These are phyloP conservation scores for Galemys pyrenaicus DNA, from an alignment of 2,113 vertebrate species.

Conservation along the genomic window DNA sequence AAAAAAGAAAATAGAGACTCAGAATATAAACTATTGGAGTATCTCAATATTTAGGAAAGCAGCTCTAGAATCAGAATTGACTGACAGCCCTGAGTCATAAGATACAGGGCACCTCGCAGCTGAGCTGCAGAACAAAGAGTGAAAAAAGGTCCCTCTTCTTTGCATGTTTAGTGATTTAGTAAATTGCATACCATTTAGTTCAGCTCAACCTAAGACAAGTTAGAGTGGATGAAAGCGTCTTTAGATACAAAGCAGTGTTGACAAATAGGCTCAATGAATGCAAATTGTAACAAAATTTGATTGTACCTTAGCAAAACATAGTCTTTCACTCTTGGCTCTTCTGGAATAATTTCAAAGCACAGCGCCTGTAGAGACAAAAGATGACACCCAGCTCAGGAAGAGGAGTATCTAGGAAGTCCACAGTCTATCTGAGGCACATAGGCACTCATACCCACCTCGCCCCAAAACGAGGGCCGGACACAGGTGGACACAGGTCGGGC, in stretches of 20 bases:
- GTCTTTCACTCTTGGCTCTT: neutral
- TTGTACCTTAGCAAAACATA: constrained; percentile 24
- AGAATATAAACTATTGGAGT: neutral
- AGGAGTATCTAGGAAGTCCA: neutral
- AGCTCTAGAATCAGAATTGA: constrained; percentile 72
- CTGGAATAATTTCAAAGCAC: neutral
- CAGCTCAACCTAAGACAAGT: constrained; percentile 71
- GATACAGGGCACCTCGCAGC: constrained; percentile 52
- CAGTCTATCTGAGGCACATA: neutral
- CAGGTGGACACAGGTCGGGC: neutral
- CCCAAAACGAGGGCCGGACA: neutral
- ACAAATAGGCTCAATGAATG: constrained; percentile 52
- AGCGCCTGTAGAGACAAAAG: neutral
- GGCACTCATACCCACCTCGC: neutral
- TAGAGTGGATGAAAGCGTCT: constrained; percentile 63
- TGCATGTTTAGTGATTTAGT: constrained; percentile 74
- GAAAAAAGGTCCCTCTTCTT: constrained; percentile 60
- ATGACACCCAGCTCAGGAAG: constrained; percentile 1
- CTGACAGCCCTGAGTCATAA: constrained; percentile 8
- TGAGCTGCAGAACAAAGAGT: constrained; percentile 44
- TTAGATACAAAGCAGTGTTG: constrained; percentile 38
- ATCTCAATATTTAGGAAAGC: constrained; percentile 70
- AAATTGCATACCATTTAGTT: constrained; percentile 75
- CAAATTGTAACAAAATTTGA: constrained; percentile 53
- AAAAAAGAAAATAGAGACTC: neutral